Base-by-base conservation (phyloP, 2,113 vertebrate genomes). In the Collichthys lucidus region DNA sequence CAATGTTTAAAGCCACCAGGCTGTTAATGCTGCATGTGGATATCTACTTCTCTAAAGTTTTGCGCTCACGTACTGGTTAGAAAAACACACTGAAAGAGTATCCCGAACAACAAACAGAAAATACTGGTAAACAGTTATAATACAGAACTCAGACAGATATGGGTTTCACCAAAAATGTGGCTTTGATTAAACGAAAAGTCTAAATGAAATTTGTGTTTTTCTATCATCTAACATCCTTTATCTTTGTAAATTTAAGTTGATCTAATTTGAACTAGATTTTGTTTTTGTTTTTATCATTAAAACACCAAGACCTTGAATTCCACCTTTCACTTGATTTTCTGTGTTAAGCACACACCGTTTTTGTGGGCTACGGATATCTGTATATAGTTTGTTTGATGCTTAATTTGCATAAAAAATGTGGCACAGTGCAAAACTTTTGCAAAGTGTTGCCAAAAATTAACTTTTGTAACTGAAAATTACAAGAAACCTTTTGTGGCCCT, bases 1-100 rank as follows among this genome's bases (percentile, higher is more conserved):
- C 47, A 75, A 60, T 70, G 55, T 85, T 82, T 68, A 69, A 90
- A 84, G 76, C 79, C 85, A 88, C 83, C 61, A 80, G 76, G 76
- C 87, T 82, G 73, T 74, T 83, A 57, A 69, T 82, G 67, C 85
- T 93, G 89, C 92, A 92, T 92, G 92, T 87, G 86, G 65, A 87
- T 85, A 89, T 73, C 49, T 76, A 65, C 20, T 59, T 86, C 26
- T 62, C 50, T 64, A 73, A 53, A 72, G 24, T 49, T 85, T 78
- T 86, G 71, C 79, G 89, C 82, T 84, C 81, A 87, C 80, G 64
- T 71, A 56, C 20, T 65, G 72, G 49, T 61, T 46, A 60, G n/a
- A 72, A 74, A 81, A 3, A 86, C 57, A 78, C 50, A 55, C 56
- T 57, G 12, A 70, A 76, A 68, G 60, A 59, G 52, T 55, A 55